Conservation (phyloP, 1,140 invertebrate genomes). For the Danaus plexippus region DNA sequence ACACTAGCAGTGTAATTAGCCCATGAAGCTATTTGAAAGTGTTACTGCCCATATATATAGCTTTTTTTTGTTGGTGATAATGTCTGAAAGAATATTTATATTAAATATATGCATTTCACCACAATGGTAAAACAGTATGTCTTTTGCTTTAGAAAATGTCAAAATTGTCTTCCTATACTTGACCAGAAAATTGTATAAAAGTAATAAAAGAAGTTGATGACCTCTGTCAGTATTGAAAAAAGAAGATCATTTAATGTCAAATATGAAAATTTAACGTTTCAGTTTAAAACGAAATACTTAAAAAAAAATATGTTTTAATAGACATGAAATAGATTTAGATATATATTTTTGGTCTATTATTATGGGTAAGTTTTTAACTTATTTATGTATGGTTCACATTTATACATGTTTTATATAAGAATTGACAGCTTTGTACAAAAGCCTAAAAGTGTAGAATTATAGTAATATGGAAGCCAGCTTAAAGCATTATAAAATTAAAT, state of each 20-base stretch:
- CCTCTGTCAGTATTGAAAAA: constrained; percentile 39
- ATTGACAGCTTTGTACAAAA: constrained; percentile 59
- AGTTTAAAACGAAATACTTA: constrained; percentile 26
- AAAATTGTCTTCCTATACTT: not conserved
- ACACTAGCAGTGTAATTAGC: too few relatives aligned
- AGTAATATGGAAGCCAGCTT: constrained; percentile 31
- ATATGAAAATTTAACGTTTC: constrained; percentile 33
- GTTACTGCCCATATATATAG: too few relatives aligned
- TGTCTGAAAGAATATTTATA: too few relatives aligned
- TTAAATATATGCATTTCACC: too few relatives aligned
- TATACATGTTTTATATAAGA: not conserved
- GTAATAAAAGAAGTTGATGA: constrained; percentile 21
- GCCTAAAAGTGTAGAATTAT: constrained; percentile 33
- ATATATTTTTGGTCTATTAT: constrained; percentile 11
- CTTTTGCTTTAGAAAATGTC: too few relatives aligned
- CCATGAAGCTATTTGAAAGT: too few relatives aligned
- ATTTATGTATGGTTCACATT: not conserved
- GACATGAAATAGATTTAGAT: constrained; percentile 28
- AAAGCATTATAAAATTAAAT: not conserved
- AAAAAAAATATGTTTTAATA: constrained; percentile 21
- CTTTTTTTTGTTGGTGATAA: too few relatives aligned
- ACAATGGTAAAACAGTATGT: too few relatives aligned
- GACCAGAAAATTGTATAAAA: constrained; percentile 4
- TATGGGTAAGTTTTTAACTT: constrained; percentile 28
- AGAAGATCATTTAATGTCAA: constrained; percentile 39